Percentiles rank a stretch among this genome's conserved stretches.
Evolutionary conservation across 2,888 invertebrate genomes (phyloP).

Genomic region (Morpho helenor): DNA sequence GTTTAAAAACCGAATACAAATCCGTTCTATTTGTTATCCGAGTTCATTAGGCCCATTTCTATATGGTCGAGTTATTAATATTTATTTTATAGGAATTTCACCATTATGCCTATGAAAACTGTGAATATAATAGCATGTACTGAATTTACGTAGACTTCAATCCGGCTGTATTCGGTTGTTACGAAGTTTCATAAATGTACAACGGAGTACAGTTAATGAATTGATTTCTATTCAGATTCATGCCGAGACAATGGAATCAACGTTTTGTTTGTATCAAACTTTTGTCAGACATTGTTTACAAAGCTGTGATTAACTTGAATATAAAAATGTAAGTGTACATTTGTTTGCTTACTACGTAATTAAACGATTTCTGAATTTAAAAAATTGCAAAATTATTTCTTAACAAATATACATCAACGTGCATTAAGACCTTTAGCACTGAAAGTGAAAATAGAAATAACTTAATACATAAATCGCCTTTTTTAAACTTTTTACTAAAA

Average conservation of each 20-base stretch:
- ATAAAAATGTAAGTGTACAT: too few species aligned
- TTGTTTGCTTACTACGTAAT: too few species aligned
- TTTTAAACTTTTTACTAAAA: too few species aligned
- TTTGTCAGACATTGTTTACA: slow-evolving; percentile 4
- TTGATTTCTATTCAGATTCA: slow-evolving; percentile 15
- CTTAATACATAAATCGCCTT: too few species aligned
- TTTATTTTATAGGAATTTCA: background rate
- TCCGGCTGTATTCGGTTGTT: background rate
- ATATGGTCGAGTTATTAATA: background rate
- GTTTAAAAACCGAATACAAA: slow-evolving; percentile 1
- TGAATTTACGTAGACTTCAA: slow-evolving; percentile 1
- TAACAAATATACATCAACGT: too few species aligned
- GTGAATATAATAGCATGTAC: background rate
- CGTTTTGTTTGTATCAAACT: slow-evolving; percentile 4
- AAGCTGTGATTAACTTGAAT: background rate
- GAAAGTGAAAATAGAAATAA: too few species aligned
- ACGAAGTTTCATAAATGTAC: slow-evolving; percentile 13
- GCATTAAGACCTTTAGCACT: too few species aligned
- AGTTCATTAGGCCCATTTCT: background rate
- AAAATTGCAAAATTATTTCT: too few species aligned
- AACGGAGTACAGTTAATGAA: slow-evolving; percentile 12
- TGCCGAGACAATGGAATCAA: slow-evolving; percentile 9
- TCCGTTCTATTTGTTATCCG: slow-evolving; percentile 1
- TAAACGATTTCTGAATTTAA: too few species aligned
- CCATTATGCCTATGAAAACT: background rate